A percentile compares a stretch with the other conserved stretches of the same genome.
Conservation (phyloP, 2,888 invertebrate species). For the Volucella inflata region DNA sequence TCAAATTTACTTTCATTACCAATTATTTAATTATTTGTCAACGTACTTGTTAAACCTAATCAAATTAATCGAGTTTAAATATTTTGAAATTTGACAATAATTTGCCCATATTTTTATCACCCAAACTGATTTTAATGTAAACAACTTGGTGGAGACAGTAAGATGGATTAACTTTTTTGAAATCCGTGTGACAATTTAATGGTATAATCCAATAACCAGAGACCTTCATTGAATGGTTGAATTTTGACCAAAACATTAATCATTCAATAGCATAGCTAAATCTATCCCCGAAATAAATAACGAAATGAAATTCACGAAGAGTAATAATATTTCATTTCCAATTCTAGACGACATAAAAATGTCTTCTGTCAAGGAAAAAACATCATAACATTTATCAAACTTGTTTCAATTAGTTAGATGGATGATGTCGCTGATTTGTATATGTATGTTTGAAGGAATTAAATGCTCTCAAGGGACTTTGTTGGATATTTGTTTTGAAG, state of each 20-base stretch:
- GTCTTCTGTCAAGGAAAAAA: constrained; percentile 9
- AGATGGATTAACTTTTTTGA: constrained; percentile 20
- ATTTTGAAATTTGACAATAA: constrained; percentile 8
- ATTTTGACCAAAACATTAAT: constrained; percentile 34
- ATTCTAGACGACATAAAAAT: constrained; percentile 17
- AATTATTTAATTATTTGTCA: constrained; percentile 30
- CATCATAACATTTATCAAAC: constrained; percentile 1
- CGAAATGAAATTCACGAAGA: constrained; percentile 6
- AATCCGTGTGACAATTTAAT: constrained; percentile 33
- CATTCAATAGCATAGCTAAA: constrained; percentile 23
- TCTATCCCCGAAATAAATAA: constrained; percentile 17
- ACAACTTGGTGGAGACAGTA: constrained; percentile 2
- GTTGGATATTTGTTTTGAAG: background rate
- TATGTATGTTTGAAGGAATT: constrained; percentile 1
- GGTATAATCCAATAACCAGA: constrained; percentile 23
- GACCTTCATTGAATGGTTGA: constrained; percentile 1
- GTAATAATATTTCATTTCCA: constrained; percentile 11
- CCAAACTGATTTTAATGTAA: background rate
- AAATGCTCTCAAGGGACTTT: background rate
- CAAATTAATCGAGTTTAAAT: constrained; percentile 17
- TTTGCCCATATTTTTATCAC: constrained; percentile 4
- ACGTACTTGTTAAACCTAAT: background rate
- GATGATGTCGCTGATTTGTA: constrained; percentile 14
- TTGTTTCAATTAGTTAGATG: constrained; percentile 13
- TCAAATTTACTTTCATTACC: constrained; percentile 3